Evolutionary conservation across 2,113 vertebrate genomes (phyloP), one percentile per base, ranked within the genome.

Genomic region (Daphoenositta chrysoptera): DNA sequence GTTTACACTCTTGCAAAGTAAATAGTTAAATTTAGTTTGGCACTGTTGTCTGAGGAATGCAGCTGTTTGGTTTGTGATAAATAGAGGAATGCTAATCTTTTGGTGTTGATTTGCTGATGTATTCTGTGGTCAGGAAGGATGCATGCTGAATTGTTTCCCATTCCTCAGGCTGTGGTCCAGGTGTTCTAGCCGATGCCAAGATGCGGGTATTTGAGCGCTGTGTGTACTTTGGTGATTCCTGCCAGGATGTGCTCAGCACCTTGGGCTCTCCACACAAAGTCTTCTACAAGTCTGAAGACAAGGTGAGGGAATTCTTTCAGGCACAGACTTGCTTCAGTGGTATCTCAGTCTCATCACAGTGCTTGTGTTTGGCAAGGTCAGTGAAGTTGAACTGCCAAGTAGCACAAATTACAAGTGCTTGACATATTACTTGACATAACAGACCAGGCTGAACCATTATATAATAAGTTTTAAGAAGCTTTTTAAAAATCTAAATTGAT

Each of bases 201-300:
- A 98, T 99, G 95, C 98, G 98, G 96, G 98, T 98, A 40, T 97
- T 99, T 21, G 99, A 99, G 92, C 99, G 99, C 77, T 99, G 97
- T 13, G 99, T 99, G 80, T 99, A 98, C 98, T 99, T 99, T 33
- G 99, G 99, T 50, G 99, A 99, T 92, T 99, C 99, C 1, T 99
- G 99, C 98, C 99, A 99, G 98, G 99, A 99, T 82, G 99, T 99
- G 56, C 98, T 99, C 92, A 99, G 99, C 68, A 99, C 99, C 94
- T 96, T 99, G 96, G 99, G 99, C 24, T 99, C 99, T 33, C 99
- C 99, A 14, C 99, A 99, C 97, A 99, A 99, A 96, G 98, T 99
- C 97, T 99, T 99, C 97, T 99, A 99, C 98, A 99, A 99, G 96
- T 99, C 99, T 1, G 99, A 99, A 95, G 99, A 99, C 96, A 99